Percentiles rank a stretch among this genome's conserved stretches.
Evolutionary conservation across 2,113 vertebrate genomes (phyloP).

Genomic region (Platichthys flesus): DNA sequence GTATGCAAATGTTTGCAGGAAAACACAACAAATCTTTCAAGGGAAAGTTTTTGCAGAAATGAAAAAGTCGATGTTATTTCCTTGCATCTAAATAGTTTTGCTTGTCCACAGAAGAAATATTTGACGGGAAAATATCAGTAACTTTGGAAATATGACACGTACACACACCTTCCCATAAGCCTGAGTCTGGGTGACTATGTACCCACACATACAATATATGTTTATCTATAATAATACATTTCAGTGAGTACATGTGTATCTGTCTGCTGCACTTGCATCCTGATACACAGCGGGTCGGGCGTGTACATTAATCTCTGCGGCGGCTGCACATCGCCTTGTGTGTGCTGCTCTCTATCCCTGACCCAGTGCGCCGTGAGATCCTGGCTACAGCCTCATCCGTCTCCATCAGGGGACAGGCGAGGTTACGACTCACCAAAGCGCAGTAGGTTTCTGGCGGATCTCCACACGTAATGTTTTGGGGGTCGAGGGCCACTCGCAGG

Average conservation of each 20-base stretch:
- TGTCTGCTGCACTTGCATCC: conserved; percentile 16
- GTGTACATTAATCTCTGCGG: conserved; percentile 67
- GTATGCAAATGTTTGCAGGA: neutral
- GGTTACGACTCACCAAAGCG: conserved; percentile 92
- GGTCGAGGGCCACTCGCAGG: conserved; percentile 94
- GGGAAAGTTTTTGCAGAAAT: neutral
- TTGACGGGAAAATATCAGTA: no score
- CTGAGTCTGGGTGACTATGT: no score
- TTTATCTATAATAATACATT: neutral
- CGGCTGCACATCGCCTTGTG: conserved; percentile 34
- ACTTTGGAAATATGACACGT: no score
- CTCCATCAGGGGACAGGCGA: conserved; percentile 73
- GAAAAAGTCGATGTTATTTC: neutral
- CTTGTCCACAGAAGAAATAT: neutral
- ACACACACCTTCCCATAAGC: neutral
- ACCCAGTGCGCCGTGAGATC: conserved; percentile 72
- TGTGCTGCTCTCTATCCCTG: conserved; percentile 63
- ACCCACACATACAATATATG: neutral
- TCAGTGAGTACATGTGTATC: neutral
- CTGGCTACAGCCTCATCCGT: conserved; percentile 74
- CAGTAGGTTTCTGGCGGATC: conserved; percentile 98
- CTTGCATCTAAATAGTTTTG: neutral
- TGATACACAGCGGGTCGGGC: conserved; percentile 7
- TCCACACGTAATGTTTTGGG: conserved; percentile 96
- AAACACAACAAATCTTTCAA: neutral